Conservation (phyloP, 2,888 invertebrate species). For the Exocentrus adspersus region DNA sequence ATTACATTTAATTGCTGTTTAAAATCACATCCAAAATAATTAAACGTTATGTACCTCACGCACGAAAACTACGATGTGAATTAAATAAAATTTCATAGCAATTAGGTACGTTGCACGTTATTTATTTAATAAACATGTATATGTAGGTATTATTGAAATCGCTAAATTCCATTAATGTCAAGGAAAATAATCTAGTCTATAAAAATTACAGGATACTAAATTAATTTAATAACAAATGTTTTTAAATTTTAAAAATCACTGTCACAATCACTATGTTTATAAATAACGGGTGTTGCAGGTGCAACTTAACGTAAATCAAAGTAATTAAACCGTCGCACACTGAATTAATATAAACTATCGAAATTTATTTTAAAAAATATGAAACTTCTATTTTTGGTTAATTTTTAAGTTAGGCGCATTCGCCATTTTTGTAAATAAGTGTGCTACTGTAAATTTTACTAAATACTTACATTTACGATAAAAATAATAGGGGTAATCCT, state of each 20-base stretch:
- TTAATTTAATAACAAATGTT: no score
- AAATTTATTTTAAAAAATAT: no score
- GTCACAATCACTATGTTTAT: no score
- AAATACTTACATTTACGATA: conserved; percentile 1
- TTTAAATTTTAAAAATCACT: no score
- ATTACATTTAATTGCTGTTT: background rate
- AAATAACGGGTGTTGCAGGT: no score
- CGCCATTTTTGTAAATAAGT: background rate
- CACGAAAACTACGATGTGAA: conserved; percentile 2
- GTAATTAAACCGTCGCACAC: no score
- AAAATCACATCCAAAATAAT: background rate
- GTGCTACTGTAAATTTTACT: background rate
- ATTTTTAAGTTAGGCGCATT: no score
- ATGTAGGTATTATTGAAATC: conserved; percentile 30
- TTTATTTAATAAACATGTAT: conserved; percentile 33
- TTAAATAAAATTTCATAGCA: conserved; percentile 28
- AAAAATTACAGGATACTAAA: no score
- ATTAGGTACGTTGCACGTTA: conserved; percentile 29
- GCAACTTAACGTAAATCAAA: no score
- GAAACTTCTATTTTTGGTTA: no score
- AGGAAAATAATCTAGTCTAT: conserved; percentile 18
- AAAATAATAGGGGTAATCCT: background rate
- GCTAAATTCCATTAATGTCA: conserved; percentile 23
- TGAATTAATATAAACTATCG: no score
- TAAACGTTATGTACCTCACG: background rate